Evolutionary conservation across 1,140 invertebrate genomes (phyloP).

Genomic region (Stegodyphus mimosarum): DNA sequence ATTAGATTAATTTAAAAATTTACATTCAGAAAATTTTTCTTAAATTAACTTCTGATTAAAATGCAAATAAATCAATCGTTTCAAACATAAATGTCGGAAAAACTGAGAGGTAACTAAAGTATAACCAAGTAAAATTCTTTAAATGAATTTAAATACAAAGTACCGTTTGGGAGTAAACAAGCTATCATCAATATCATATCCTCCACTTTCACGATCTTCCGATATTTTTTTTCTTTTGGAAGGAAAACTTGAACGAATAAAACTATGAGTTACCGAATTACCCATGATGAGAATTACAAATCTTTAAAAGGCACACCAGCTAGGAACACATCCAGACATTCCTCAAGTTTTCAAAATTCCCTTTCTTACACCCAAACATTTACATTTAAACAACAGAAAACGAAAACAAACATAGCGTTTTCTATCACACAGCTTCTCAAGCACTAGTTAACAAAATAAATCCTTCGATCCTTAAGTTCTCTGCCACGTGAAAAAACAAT

Average conservation of each 20-base stretch:
- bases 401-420: too few relatives aligned
- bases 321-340: too few relatives aligned
- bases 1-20: background rate
- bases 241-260: conserved; percentile 20
- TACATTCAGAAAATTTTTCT: background rate
- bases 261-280: conserved; percentile 41
- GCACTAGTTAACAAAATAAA: too few relatives aligned
- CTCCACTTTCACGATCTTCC: conserved; percentile 5
- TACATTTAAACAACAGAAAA: too few relatives aligned
- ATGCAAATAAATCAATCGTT: background rate
- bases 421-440: background rate
- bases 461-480: too few relatives aligned
- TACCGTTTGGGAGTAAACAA: conserved; percentile 26
- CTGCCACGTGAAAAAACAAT: too few relatives aligned
- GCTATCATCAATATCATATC: background rate
- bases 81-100: background rate
- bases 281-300: conserved; percentile 11
- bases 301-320: too few relatives aligned
- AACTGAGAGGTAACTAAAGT: background rate
- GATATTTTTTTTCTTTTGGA: conserved; percentile 17
- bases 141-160: too few relatives aligned
- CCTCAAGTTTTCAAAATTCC: too few relatives aligned
- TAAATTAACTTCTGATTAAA: background rate
- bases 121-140: background rate
- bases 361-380: too few relatives aligned